Percentiles rank a stretch among this genome's conserved stretches.
phyloP scores from a whole-genome alignment of 2,113 vertebrate species.

The Cromileptes altivelis region DNA sequence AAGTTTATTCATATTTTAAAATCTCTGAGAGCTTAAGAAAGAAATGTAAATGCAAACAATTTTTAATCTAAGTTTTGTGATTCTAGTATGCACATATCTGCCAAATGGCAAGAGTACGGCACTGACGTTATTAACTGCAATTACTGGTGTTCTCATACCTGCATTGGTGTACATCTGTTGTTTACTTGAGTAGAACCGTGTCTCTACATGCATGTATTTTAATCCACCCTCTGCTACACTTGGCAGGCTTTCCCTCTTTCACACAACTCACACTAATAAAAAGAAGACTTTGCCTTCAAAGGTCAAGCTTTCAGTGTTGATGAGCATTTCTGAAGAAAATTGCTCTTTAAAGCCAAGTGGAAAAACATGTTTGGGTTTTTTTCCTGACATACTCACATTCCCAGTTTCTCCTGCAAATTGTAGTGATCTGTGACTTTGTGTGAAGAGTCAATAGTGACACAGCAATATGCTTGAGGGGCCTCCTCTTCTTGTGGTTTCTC shows the following conservation, averaged over 20 bases:
- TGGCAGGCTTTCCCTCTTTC: not conserved
- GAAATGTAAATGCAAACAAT: not conserved
- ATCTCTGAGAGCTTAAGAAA: not conserved
- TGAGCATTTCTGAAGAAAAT: not conserved
- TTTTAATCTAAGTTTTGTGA: not conserved
- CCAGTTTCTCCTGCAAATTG: constrained; percentile 87
- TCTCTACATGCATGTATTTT: constrained; percentile 30
- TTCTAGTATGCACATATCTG: not conserved
- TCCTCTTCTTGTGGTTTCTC: constrained; percentile 69
- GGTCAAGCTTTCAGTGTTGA: not conserved
- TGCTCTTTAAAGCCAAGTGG: rapidly evolving
- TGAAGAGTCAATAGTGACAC: constrained; percentile 80
- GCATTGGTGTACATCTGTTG: not conserved
- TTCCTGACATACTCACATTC: constrained; percentile 85
- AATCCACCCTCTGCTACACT: not conserved
- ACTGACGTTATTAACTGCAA: not conserved
- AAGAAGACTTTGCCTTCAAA: not conserved
- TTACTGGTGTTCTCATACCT: not conserved
- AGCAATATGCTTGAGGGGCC: constrained; percentile 40
- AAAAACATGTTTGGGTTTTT: not conserved
- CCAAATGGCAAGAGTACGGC: not conserved
- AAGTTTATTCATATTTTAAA: not conserved
- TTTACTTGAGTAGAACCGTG: not conserved
- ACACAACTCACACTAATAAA: rapidly evolving
- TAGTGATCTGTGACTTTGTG: constrained; percentile 86